Evolutionary conservation across 92 coral and sea anemone genomes (phyloP), one percentile per base, ranked within the genome.

Genomic region (Palythoa grandis): DNA sequence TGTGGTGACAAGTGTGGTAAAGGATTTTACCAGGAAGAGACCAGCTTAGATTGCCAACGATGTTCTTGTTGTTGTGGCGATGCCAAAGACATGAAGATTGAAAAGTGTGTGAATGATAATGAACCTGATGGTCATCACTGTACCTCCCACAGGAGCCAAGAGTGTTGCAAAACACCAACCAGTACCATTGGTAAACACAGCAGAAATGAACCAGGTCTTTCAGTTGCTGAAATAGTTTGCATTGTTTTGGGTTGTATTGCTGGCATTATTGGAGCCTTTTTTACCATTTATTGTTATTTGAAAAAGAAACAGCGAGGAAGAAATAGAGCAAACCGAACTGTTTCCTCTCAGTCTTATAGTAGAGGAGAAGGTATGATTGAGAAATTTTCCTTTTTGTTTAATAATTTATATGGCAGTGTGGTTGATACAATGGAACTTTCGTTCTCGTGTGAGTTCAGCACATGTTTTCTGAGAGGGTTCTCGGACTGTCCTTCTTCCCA

Each of bases 1-100:
- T 80, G 85, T 80, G 69, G 24, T 24, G 14, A 63, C 12, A 15
- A 47, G 0, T 80, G 85, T 23, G 17, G 61, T n/a, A 47, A 10
- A 14, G 85, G 74, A 23, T 25, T n/a, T 35, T 80, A 80, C 15
- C 8, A 3, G 17, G 85, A 80, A n/a, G 65, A 80, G 0, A 3
- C 74, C 0, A 65, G 74, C 12, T 22, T 43, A 80, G 74, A 47
- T 80, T 80, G 85, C 74, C 63, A 80, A 40, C 85, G 1, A 5
- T 80, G 85, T 25, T 80, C 85, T 39, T 80, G 85, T 39, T 80
- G 85, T 7, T 80, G 85, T 43, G 63, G 85, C 13, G 74, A 80
- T 17, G 0, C 61, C 2, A 24, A 80, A 40, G 85, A 80, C 1
- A 16, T 3, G 2, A 80, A 43, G 47, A 80, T 80, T 25, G 7